phyloP scores from a whole-genome alignment of 1,140 invertebrate species.

The Heliconius hermathena region DNA sequence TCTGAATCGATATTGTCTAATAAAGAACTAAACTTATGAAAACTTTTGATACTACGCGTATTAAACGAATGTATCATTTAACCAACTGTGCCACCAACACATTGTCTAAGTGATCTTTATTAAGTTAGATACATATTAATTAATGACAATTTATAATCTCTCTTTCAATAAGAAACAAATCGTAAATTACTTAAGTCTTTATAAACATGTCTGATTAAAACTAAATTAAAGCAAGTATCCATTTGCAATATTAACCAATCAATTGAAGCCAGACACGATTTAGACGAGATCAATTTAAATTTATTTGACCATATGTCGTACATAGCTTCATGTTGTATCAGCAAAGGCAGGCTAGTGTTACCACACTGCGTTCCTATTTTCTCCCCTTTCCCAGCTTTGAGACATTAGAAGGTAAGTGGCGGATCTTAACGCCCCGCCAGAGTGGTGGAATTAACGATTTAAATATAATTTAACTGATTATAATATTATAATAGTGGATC shows the following conservation, averaged over 20 bases:
- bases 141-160: background rate
- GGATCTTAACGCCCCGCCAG: background rate
- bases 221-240: constrained; percentile 8
- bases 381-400: background rate
- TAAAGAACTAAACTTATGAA: no score
- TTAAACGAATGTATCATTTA: no score
- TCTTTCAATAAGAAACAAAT: background rate
- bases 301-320: constrained; percentile 19
- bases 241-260: constrained; percentile 23
- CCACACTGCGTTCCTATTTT: background rate
- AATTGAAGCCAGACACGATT: constrained; percentile 16
- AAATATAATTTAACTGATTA: background rate
- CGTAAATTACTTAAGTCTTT: constrained; percentile 12
- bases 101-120: background rate
- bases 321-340: background rate
- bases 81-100: no score
- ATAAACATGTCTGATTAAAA: constrained; percentile 9
- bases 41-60: no score
- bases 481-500: no score
- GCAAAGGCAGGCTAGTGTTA: background rate
- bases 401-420: background rate
- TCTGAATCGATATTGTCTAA: no score
- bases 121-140: constrained; percentile 4
- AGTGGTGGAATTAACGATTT: background rate
- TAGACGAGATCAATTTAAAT: constrained; percentile 18